Evolutionary conservation across 2,113 vertebrate species (phyloP).

Genomic region (Bungarus multicinctus): DNA sequence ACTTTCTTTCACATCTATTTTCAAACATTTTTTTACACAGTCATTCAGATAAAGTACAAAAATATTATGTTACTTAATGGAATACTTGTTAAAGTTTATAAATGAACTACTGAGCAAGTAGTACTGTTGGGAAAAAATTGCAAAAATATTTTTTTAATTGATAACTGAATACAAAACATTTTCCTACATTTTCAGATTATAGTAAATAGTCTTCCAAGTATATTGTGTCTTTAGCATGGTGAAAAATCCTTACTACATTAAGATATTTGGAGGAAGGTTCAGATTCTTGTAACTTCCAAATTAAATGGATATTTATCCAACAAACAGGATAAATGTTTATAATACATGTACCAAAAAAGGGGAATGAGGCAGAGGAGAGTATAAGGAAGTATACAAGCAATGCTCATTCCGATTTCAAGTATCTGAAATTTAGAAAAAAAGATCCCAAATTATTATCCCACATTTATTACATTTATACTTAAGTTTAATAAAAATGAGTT

Average conservation of each 20-base stretch:
- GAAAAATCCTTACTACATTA: not conserved
- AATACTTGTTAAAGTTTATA: not conserved
- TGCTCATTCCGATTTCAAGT: not conserved
- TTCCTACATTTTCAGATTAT: not conserved
- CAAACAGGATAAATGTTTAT: not conserved
- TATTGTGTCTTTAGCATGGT: not conserved
- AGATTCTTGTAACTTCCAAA: not conserved
- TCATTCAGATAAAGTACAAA: not conserved
- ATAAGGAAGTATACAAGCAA: not conserved
- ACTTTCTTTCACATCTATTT: not conserved
- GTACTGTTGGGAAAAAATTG: not conserved
- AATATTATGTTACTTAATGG: not conserved
- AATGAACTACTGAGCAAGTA: not conserved
- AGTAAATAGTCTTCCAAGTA: not conserved
- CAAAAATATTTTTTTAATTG: not conserved
- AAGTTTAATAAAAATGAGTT: not conserved
- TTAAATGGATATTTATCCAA: not conserved
- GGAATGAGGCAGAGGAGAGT: not conserved
- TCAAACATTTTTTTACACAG: not conserved
- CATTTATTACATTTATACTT: not conserved
- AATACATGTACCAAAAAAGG: not conserved
- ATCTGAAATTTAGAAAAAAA: not conserved
- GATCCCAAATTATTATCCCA: not conserved
- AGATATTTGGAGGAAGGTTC: not conserved
- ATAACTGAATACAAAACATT: not conserved